Evolutionary conservation across 2,113 vertebrate species (phyloP), one percentile per base, ranked within the genome.

Genomic region (Rana temporaria): DNA sequence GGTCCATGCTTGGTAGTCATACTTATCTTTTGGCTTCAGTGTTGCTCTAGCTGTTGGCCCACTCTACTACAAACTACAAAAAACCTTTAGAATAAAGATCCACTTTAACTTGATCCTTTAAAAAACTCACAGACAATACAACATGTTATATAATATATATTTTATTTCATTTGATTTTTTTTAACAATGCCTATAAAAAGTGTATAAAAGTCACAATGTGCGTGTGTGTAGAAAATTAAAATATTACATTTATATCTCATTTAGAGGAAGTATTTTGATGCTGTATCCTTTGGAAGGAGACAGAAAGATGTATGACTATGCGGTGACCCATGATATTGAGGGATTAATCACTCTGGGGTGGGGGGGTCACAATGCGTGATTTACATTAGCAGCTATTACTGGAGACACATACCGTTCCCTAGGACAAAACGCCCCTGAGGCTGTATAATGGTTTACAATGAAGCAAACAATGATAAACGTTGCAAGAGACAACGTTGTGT

Each of bases 141-240:
- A 62, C 57, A 42, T 75, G 59, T 77, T 65, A 64, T 77, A 64
- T 53, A 64, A 77, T 77, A 77, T 77, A 77, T 64, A 64, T 62
- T 77, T 56, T 78, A 78, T 67, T 79, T 80, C 11, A 38, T 66
- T 78, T 32, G 34, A 32, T 66, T 78, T 66, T 59, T 79, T 38
- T 79, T 79, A 48, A 69, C 65, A 79, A 69, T 48, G 78, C 57
- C 78, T 80, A 80, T 80, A 80, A 80, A 79, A 59, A 59, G 67
- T 60, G 56, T 70, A 80, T 70, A 80, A 80, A 80, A 80, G 66
- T 68, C 66, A 79, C 53, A 70, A 69, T 63, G 57, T n/a, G 79
- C 68, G 30, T 55, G 64, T 68, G 79, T 73, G 68, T 55, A 73
- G 57, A 64, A 79, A 79, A 79, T 24, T 32, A 69, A 79, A 78